These are phyloP conservation scores for Sarcophaga caerulescens DNA, from an alignment of 2,888 invertebrate species.

Conservation along the genomic window DNA sequence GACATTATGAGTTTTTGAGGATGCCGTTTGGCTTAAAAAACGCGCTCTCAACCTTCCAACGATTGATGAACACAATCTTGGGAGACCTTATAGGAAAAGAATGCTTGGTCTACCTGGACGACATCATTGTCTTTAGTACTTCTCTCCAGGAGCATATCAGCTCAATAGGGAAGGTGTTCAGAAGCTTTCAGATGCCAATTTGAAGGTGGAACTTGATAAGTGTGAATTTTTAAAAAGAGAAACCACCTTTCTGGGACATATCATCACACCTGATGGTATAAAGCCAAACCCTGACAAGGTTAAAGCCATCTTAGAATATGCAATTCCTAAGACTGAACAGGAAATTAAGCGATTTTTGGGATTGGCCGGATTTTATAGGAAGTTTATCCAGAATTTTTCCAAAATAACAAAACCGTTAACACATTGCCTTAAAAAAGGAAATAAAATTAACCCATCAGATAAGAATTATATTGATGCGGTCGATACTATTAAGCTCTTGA, in stretches of 20 bases:
- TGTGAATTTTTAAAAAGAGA: slow-evolving; percentile 71
- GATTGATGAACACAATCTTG: slow-evolving; percentile 71
- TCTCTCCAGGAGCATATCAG: slow-evolving; percentile 72
- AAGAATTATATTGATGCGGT: slow-evolving; percentile 15
- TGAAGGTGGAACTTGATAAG: slow-evolving; percentile 72
- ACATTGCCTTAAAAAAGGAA: slow-evolving; percentile 28
- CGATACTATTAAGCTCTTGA: background rate
- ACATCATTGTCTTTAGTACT: slow-evolving; percentile 72
- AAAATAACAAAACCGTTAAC: slow-evolving; percentile 47
- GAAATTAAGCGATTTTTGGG: slow-evolving; percentile 72
- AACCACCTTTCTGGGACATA: slow-evolving; percentile 73
- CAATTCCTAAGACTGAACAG: slow-evolving; percentile 70
- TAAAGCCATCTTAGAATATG: slow-evolving; percentile 69
- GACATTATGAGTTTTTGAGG: background rate
- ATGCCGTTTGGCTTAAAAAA: background rate
- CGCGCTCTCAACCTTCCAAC: background rate
- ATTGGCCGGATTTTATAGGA: slow-evolving; percentile 71
- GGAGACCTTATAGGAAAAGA: slow-evolving; percentile 68
- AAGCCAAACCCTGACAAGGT: slow-evolving; percentile 74
- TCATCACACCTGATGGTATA: slow-evolving; percentile 73
- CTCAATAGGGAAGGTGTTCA: slow-evolving; percentile 69
- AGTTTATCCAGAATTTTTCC: slow-evolving; percentile 68
- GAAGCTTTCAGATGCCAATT: slow-evolving; percentile 67
- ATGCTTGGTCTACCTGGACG: slow-evolving; percentile 75
- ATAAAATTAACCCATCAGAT: slow-evolving; percentile 17